Conservation (phyloP, 2,113 vertebrate genomes). For the Progne subis region DNA sequence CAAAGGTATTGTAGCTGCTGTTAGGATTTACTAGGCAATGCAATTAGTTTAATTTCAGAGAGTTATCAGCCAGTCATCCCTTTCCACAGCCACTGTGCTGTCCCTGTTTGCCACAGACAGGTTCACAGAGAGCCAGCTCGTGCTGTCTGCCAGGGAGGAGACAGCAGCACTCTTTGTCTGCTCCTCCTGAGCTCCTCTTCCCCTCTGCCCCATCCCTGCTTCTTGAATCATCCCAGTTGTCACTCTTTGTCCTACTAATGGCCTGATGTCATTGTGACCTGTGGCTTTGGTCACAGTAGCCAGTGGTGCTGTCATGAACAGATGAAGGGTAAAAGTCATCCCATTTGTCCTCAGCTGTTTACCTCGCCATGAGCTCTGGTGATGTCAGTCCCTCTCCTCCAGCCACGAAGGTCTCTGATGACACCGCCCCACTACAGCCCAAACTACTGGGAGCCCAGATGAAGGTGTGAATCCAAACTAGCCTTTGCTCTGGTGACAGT, state of each 20-base stretch:
- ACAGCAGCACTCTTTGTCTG: neutral
- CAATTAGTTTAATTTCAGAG: neutral
- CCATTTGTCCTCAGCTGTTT: neutral
- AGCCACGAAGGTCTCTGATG: neutral
- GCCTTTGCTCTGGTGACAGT: neutral
- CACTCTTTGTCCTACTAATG: neutral
- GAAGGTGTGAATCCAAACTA: neutral
- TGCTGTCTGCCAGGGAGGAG: neutral
- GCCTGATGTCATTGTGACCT: slow-evolving; percentile 44
- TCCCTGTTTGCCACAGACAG: neutral
- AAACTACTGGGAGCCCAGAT: fast-evolving
- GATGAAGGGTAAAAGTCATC: neutral
- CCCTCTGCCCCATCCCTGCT: neutral
- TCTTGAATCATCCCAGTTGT: neutral
- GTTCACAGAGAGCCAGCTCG: neutral
- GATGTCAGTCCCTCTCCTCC: neutral
- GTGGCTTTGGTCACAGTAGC: neutral
- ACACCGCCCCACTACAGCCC: neutral
- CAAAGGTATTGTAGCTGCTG: neutral
- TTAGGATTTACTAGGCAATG: neutral
- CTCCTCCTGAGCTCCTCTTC: neutral
- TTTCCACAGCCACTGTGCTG: neutral
- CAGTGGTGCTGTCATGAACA: neutral
- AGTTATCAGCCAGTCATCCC: neutral
- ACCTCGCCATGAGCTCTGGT: neutral